Conservation (phyloP, 37 sponge, comb jelly and placozoan genomes). For the Beroe forskalii region DNA sequence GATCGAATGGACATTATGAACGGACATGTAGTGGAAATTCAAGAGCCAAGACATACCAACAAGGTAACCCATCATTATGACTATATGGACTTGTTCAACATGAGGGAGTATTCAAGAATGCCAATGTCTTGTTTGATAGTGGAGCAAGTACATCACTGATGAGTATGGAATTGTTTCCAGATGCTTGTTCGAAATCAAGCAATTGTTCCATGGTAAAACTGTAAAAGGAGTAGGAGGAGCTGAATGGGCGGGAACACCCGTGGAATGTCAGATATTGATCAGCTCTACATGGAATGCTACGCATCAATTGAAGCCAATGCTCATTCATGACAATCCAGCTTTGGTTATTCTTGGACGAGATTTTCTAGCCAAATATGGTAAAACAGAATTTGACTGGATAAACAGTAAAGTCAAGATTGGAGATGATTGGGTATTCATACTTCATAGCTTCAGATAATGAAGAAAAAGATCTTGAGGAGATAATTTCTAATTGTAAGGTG, state of each 20-base stretch:
- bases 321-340: background rate
- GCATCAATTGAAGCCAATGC: background rate
- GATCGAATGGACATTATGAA: background rate
- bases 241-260: background rate
- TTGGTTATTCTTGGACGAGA: slow-evolving; percentile 43
- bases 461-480: too few species aligned
- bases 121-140: background rate
- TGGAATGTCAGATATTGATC: too few species aligned
- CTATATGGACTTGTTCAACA: background rate
- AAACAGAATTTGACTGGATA: background rate
- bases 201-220: background rate
- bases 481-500: too few species aligned
- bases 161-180: background rate
- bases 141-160: background rate
- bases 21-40: background rate
- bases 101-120: background rate
- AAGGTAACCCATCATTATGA: background rate
- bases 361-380: background rate
- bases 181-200: background rate
- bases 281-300: too few species aligned
- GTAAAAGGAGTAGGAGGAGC: background rate
- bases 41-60: background rate
- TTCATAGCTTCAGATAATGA: too few species aligned
- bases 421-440: too few species aligned
- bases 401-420: too few species aligned